Base-by-base conservation (phyloP, 1,140 invertebrate genomes). In the Drosophila novamexicana region DNA sequence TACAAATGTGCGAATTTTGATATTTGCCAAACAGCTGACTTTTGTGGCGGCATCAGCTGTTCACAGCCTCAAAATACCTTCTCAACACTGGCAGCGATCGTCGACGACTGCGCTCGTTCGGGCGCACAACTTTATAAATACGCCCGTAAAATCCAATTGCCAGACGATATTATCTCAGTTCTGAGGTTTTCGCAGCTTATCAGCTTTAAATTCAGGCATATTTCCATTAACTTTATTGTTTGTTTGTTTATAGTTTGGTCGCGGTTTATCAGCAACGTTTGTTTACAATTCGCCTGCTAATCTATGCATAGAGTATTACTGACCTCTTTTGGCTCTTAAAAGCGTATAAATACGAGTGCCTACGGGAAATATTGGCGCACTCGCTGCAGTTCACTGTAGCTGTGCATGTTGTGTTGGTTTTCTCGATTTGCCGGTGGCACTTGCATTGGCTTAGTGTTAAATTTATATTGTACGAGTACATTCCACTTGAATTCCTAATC, bases 401-500 rank as follows among this genome's bases (percentile, higher is more conserved):
- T 49, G 34, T 44, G 16, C 40, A 36, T 57, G 50, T 47, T 68
- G 6, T 14, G 67, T 70, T 39, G 22, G 54, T 50, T 64, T 7
- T 7, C 52, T 18, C 29, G 16, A 57, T 42, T 69, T 50, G 67
- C 34, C 50, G 29, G 36, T 52, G 10, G 29, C 42, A 14, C 18
- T 32, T 14, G 39, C 39, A 44, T 29, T 58, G 53, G 54, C 14
- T 45, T 37, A 73, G 36, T 58, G 37, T 44, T 16, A 45, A 39
- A 67, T 62, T 58, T 52, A 62, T 82, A 47, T 45, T 12, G 32
- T 47, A 29, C 22, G 22, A 29, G 22, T 29, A 61, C 62, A 76
- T 88, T 88, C 62, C 79, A 74, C 76, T 75, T 89, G 84, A 84
- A 84, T 88, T 83, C 72, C 75, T 80, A 80, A 88, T 82, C 76